A percentile compares a stretch with the other conserved stretches of the same genome.
phyloP scores from a whole-genome alignment of 2,113 vertebrate species.

The Nymphicus hollandicus region DNA sequence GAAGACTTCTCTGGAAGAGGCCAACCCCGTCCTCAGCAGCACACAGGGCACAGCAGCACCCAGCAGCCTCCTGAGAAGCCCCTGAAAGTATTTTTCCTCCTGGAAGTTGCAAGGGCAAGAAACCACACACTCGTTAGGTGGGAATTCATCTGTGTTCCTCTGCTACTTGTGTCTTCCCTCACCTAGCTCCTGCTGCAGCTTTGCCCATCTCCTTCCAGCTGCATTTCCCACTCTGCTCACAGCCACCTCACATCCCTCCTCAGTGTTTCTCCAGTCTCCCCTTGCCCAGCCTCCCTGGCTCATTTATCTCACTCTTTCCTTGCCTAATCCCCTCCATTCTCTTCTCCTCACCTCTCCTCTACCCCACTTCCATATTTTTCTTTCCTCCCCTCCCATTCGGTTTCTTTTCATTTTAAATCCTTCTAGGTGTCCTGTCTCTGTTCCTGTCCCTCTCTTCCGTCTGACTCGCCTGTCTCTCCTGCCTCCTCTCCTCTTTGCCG shows the following conservation, averaged over 20 bases:
- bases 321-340: neutral
- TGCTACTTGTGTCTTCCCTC: neutral
- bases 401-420: neutral
- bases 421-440: neutral
- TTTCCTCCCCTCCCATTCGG: accelerated
- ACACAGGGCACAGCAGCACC: neutral
- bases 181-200: neutral
- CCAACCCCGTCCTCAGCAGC: neutral
- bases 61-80: neutral
- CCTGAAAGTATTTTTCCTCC: neutral
- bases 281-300: neutral
- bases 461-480: neutral
- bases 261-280: neutral
- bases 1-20: neutral
- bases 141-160: neutral
- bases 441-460: neutral
- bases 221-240: neutral
- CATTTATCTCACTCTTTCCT: neutral
- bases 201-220: neutral
- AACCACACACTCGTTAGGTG: neutral
- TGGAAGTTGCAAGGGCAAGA: neutral
- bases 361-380: neutral
- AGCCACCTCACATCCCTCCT: neutral
- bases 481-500: neutral
- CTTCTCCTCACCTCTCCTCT: neutral